phyloP scores from a whole-genome alignment of 2,113 vertebrate genomes.

The Dascyllus trimaculatus region DNA sequence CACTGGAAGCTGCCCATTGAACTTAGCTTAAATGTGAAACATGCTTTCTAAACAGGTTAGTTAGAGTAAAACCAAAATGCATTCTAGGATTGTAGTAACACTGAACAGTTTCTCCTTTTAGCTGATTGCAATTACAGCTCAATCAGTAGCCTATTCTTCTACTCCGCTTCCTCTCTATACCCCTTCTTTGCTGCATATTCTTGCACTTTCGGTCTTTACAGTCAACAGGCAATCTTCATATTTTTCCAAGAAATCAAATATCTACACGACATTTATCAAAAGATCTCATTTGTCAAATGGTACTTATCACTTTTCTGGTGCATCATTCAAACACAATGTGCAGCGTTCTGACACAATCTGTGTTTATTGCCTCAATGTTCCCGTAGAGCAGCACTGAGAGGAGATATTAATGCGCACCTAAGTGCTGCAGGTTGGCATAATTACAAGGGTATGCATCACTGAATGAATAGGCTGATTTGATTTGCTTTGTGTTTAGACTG shows the following conservation, averaged over 20 bases:
- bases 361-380: constrained; percentile 32
- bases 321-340: background rate
- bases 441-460: constrained; percentile 50
- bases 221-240: background rate
- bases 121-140: constrained; percentile 47
- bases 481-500: constrained; percentile 68
- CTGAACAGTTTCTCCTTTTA: constrained; percentile 6
- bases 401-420: constrained; percentile 50
- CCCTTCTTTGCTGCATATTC: background rate
- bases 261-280: constrained; percentile 10
- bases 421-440: constrained; percentile 54
- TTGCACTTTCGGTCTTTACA: constrained; percentile 11
- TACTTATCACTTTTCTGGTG: constrained; percentile 2
- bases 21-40: constrained; percentile 40
- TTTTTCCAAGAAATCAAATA: constrained; percentile 8
- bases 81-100: background rate
- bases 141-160: constrained; percentile 55
- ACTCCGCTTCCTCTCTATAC: background rate
- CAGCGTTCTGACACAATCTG: constrained; percentile 1
- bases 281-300: background rate
- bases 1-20: constrained; percentile 34
- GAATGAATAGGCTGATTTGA: constrained; percentile 60
- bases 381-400: constrained; percentile 11
- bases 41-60: constrained; percentile 43
- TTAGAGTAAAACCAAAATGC: constrained; percentile 7